These are phyloP conservation scores for Psittacula cyanocephala DNA, from an alignment of 2,113 vertebrate species.

Conservation along the genomic window DNA sequence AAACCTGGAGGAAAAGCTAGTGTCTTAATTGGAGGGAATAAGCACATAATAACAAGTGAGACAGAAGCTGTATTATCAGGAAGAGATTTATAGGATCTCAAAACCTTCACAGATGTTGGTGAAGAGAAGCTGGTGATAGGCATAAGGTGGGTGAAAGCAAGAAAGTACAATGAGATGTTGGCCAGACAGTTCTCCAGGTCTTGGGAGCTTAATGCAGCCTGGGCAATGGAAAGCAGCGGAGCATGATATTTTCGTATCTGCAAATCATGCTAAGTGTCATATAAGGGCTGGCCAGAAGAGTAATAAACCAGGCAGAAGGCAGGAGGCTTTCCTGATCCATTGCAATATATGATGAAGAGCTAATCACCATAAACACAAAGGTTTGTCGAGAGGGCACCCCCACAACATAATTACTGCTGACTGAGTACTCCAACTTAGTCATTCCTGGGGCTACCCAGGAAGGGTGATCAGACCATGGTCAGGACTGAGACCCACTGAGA, in stretches of 20 bases:
- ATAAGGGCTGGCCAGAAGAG: neutral
- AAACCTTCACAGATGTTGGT: neutral
- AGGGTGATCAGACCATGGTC: neutral
- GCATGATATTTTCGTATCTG: neutral
- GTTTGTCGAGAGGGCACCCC: neutral
- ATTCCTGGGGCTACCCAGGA: neutral
- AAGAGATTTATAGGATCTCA: neutral
- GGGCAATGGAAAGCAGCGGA: neutral
- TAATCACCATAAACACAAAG: neutral
- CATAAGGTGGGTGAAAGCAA: neutral
- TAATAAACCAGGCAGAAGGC: neutral
- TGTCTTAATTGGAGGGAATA: neutral
- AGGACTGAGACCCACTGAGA: neutral
- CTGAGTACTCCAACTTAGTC: neutral
- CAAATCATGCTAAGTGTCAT: neutral
- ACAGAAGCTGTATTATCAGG: neutral
- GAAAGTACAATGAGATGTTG: neutral
- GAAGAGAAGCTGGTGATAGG: neutral
- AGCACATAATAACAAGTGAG: neutral
- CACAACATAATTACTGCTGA: fast-evolving
- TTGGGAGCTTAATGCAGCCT: neutral
- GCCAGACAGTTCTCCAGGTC: neutral
- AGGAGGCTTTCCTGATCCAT: neutral
- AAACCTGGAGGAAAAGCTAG: neutral
- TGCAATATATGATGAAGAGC: neutral